Evolutionary conservation across 2,797 vertebrate genomes (phyloP), one percentile per base, ranked within the genome.

Genomic region (Lepus townsendii): DNA sequence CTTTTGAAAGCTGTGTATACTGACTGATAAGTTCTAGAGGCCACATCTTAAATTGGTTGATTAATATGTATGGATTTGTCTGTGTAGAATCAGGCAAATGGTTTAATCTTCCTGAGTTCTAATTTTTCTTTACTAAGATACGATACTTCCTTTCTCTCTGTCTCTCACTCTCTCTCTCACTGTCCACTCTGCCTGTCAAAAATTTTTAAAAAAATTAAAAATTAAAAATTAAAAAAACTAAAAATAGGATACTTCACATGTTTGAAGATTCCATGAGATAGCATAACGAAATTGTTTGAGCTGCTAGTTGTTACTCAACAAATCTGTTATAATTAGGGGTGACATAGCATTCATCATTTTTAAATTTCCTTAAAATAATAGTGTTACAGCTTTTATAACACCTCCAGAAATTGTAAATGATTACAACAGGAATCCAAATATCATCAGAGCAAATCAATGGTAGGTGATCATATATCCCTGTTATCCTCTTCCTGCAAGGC

Each of bases 211-310:
- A 35, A 35, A 35, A 35, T 35, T 35, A 35, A 35, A 35, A 35
- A 35, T 35, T 35, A 35, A 35, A 35, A 35, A 35, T 35, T 35
- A 35, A 35, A 35, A 35, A 35, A 35, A 35, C 4, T 35, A 35
- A 35, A 35, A 35, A 35, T 52, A 57, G 32, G 35, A 7, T 77
- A 68, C 24, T 79, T 79, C 17, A 42, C 30, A 66, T 52, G 16
- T 52, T 54, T 83, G 83, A 96, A 65, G 14, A 92, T 62, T 71
- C 22, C 27, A 32, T 60, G 54, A 52, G 8, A 42, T 27, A 83
- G 27, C 71, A 50, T 79, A 93, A 73, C 71, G 91, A 72, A 93
- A 85, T 73, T 62, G 5, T 92, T 88, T 35, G 71, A 68, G 63
- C 27, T 83, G 54, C 38, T 32, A 72, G 14, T 76, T 27, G 77